Base-by-base conservation (phyloP, 2,888 invertebrate species). In the Tinea trinotella region DNA sequence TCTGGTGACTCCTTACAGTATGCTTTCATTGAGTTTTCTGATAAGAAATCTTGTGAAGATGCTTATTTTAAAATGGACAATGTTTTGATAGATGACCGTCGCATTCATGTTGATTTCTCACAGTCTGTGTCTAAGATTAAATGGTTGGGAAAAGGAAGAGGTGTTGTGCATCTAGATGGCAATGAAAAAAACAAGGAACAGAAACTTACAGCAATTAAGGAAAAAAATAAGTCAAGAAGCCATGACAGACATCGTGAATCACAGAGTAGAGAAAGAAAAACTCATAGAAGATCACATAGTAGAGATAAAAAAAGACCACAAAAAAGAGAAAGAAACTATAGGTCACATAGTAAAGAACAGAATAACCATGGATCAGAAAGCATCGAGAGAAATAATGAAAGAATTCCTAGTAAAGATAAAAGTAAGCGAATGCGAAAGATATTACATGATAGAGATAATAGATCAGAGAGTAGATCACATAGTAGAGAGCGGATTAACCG, bases 1-100 rank as follows among this genome's bases (percentile, higher is more conserved):
- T 92, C 93, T 1, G 94, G 93, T 0, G 97, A 98, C 71, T 99
- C 99, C 0, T 83, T 99, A 55, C 99, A 99, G 69, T 99, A 99
- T 79, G 99, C 99, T 0, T 99, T 99, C 73, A 95, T 99, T 56
- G 99, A 99, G 76, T 99, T 99, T 86, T 94, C 93, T 58, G 93
- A 97, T 54, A 90, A 91, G 59, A 94, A 95, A 66, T 89, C 95
- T 0, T 99, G 99, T 80, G 99, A 99, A 82, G 94, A 95, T 63
- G 99, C 99, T 0, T 99, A 96, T 77, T 98, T 99, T 68, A 99
- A 99, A 87, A 99, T 99, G 99, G 99, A 99, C 73, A 99, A 99
- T 86, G 99, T 99, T 0, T 85, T 99, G 4, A 99, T 99, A 64
- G 99, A 99, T 80, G 99, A 99, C 71, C 88, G 99, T 19, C 88